Percentiles rank a stretch among this genome's conserved stretches.
These are phyloP conservation scores for Ichneumoninae sp. DNA, from an alignment of 2,888 invertebrate species.

Conservation along the genomic window DNA sequence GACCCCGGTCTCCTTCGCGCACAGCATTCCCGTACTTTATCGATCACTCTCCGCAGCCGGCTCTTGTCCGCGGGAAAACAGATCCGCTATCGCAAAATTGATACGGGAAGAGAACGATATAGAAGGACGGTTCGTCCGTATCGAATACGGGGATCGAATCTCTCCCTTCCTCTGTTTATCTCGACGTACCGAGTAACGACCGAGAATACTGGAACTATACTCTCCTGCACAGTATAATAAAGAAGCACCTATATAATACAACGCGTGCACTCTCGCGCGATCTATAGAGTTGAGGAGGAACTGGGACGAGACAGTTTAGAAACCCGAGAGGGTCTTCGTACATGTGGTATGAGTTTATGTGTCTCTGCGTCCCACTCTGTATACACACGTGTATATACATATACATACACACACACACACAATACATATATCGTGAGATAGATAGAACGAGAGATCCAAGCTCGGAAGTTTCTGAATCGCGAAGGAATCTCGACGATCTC, in stretches of 20 bases:
- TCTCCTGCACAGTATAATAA: not conserved
- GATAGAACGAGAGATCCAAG: conserved; percentile 34
- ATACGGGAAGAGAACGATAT: conserved; percentile 56
- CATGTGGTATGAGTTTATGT: conserved; percentile 35
- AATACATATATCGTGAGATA: conserved; percentile 3
- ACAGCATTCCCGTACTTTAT: conserved; percentile 16
- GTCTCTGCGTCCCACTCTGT: conserved; percentile 5
- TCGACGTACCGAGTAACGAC: conserved; percentile 54
- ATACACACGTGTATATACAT: not conserved
- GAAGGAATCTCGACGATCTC: conserved; percentile 51
- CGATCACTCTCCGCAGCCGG: conserved; percentile 36
- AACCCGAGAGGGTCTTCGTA: conserved; percentile 49
- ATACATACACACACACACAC: not conserved
- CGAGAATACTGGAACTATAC: conserved; percentile 19
- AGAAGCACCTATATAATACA: conserved; percentile 16
- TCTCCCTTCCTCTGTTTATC: conserved; percentile 32
- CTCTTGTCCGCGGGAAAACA: conserved; percentile 53
- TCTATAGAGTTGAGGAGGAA: conserved; percentile 55
- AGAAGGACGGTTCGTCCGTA: conserved; percentile 51
- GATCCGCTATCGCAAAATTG: conserved; percentile 69
- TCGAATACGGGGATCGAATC: conserved; percentile 67
- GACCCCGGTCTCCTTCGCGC: not conserved
- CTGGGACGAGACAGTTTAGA: conserved; percentile 68
- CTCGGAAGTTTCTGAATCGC: conserved; percentile 27
- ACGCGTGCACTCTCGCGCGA: conserved; percentile 27